Evolutionary conservation across 2,797 vertebrate species (phyloP).

Genomic region (Oryzias dopingdopingensis): DNA sequence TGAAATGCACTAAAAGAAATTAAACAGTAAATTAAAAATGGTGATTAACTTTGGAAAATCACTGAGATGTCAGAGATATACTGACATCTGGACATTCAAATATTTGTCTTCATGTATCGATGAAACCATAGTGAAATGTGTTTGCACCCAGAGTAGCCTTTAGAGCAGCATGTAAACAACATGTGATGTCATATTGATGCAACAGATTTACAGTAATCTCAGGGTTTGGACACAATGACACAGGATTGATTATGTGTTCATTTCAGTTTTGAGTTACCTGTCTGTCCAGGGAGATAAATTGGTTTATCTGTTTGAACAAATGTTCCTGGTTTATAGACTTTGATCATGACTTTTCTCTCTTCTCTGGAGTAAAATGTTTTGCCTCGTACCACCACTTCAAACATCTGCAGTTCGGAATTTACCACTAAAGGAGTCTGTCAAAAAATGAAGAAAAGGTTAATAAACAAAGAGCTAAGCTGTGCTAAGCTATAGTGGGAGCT

Average conservation of each 20-base stretch:
- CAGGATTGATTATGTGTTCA: background rate
- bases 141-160: too few relatives aligned
- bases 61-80: background rate
- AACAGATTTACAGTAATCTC: background rate
- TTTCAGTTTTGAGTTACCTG: conserved; percentile 41
- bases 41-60: background rate
- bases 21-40: background rate
- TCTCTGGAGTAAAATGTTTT: conserved; percentile 69
- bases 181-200: too few relatives aligned
- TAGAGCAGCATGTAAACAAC: too few relatives aligned
- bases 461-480: too few relatives aligned
- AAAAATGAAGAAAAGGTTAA: too few relatives aligned
- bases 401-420: conserved; percentile 6
- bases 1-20: conserved; percentile 76
- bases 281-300: conserved; percentile 86
- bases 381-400: conserved; percentile 74
- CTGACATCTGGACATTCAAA: background rate
- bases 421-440: conserved; percentile 56
- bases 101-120: too few relatives aligned
- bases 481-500: background rate
- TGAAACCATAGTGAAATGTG: too few relatives aligned
- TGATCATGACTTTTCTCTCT: conserved; percentile 73
- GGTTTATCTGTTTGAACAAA: conserved; percentile 90
- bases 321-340: conserved; percentile 53
- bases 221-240: background rate